Evolutionary conservation across 1,140 invertebrate genomes (phyloP).

Genomic region (Cydia amplana): DNA sequence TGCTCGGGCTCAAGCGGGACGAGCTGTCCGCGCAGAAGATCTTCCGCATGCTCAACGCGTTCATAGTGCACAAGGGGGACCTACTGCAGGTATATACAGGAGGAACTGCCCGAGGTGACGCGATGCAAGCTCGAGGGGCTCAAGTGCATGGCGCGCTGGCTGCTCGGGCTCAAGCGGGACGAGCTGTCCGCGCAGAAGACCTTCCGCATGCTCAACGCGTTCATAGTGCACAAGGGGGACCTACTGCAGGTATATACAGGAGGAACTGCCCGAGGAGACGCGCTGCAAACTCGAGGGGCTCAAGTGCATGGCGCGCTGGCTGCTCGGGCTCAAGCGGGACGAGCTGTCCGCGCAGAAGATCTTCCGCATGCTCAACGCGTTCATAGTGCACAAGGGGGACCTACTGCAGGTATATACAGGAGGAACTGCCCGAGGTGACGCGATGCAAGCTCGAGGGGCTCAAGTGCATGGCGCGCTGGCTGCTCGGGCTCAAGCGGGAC

Average conservation of each 20-base stretch:
- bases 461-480: no score
- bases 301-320: conserved; percentile 97
- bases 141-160: conserved; percentile 97
- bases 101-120: conserved; percentile 93
- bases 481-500: no score
- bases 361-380: no score
- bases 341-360: no score
- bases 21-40: conserved; percentile 95
- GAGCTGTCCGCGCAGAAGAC: conserved; percentile 95
- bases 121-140: conserved; percentile 96
- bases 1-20: conserved; percentile 94
- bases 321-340: conserved; percentile 76
- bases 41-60: conserved; percentile 94
- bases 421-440: no score
- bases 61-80: conserved; percentile 94
- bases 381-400: no score
- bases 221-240: conserved; percentile 94
- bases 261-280: conserved; percentile 93
- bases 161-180: conserved; percentile 94
- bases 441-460: no score
- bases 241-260: conserved; percentile 78
- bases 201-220: conserved; percentile 94
- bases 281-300: conserved; percentile 96
- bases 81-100: conserved; percentile 78
- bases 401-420: no score